Evolutionary conservation across 2,888 invertebrate species (phyloP).

Genomic region (Marronus borbonicus): DNA sequence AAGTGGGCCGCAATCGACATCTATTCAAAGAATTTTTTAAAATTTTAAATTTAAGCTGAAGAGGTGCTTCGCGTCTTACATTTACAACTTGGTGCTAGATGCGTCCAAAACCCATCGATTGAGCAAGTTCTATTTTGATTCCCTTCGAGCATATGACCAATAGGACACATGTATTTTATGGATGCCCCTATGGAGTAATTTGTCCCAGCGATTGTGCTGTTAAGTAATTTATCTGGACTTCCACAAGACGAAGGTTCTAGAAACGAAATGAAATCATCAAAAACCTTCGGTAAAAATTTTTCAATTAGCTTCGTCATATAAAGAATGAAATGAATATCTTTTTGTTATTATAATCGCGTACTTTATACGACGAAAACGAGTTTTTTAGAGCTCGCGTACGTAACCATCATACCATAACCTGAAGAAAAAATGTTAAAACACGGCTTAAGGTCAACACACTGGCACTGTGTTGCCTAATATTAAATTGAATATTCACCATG

Average conservation of each 20-base stretch:
- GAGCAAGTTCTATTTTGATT: constrained; percentile 79
- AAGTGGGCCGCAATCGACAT: constrained; percentile 85
- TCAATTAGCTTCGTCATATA: no score
- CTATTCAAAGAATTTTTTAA: constrained; percentile 70
- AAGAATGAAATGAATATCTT: no score
- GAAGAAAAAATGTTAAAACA: neutral
- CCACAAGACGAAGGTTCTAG: constrained; percentile 89
- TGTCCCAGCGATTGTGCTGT: constrained; percentile 84
- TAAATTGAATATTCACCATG: constrained; percentile 37
- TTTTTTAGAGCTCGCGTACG: neutral
- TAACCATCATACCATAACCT: constrained; percentile 15
- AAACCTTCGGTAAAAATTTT: no score
- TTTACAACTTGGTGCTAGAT: constrained; percentile 86
- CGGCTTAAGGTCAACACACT: constrained; percentile 33
- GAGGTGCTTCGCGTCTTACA: constrained; percentile 74
- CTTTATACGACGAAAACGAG: constrained; percentile 7
- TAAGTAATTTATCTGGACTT: constrained; percentile 87
- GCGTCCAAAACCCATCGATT: constrained; percentile 87
- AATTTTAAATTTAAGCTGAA: neutral
- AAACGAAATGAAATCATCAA: constrained; percentile 55
- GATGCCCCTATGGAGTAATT: constrained; percentile 80
- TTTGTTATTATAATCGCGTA: no score
- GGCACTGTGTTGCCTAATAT: constrained; percentile 8
- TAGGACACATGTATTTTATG: constrained; percentile 85
- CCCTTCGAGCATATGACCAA: constrained; percentile 86